Evolutionary conservation across 2,113 vertebrate genomes (phyloP).

Genomic region (Hirundichthys speculiger): DNA sequence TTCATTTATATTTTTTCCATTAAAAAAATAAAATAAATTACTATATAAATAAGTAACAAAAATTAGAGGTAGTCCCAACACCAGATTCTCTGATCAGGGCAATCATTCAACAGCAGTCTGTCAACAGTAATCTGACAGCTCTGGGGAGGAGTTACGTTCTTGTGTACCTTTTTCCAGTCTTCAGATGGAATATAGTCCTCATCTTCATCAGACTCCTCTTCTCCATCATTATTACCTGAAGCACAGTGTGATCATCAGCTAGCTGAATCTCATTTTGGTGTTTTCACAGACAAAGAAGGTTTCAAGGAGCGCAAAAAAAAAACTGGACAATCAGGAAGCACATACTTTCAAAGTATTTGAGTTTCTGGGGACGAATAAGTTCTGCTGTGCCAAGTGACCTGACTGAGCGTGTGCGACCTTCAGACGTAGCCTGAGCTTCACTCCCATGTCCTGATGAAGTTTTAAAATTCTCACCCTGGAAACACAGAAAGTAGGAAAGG

Average conservation of each 20-base stretch:
- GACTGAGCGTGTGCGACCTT: conserved; percentile 85
- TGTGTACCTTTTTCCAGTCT: conserved; percentile 96
- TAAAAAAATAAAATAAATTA: too few relatives aligned
- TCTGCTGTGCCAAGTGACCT: conserved; percentile 87
- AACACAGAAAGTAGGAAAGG: neutral
- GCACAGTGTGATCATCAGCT: conserved; percentile 6
- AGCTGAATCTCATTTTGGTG: neutral
- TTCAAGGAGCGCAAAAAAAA: neutral
- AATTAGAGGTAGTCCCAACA: too few relatives aligned
- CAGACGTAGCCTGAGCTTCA: conserved; percentile 85
- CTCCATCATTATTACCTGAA: conserved; percentile 89
- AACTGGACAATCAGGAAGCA: neutral
- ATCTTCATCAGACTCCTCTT: conserved; percentile 97
- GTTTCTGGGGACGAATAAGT: conserved; percentile 88
- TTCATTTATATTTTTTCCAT: too few relatives aligned
- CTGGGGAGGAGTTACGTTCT: too few relatives aligned
- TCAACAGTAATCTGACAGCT: too few relatives aligned
- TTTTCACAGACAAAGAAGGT: neutral
- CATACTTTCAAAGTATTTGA: conserved; percentile 97
- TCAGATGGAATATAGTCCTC: conserved; percentile 98
- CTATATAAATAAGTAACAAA: too few relatives aligned
- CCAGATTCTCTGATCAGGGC: too few relatives aligned
- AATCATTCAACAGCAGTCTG: too few relatives aligned
- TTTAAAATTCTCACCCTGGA: conserved; percentile 87
- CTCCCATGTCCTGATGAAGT: conserved; percentile 85